Conservation (phyloP, 2,797 vertebrate species). For the Clarias platycephalus region DNA sequence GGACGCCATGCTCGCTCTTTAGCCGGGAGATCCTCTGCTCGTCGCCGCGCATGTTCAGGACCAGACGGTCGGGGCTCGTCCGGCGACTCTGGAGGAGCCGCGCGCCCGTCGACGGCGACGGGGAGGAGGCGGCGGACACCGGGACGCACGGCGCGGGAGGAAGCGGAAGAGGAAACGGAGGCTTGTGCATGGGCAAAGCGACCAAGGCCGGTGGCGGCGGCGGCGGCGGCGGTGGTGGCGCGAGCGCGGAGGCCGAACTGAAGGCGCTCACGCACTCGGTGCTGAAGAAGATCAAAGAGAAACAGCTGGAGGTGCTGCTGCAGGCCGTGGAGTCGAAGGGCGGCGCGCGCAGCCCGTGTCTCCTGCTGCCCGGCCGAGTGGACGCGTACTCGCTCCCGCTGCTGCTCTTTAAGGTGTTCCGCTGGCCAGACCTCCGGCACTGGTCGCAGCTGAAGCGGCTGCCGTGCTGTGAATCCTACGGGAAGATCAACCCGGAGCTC, state of each 20-base stretch:
- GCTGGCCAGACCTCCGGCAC: slow-evolving; percentile 96
- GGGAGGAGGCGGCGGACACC: slow-evolving; percentile 72
- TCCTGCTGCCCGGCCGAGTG: slow-evolving; percentile 86
- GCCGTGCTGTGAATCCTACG: slow-evolving; percentile 93
- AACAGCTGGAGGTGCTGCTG: slow-evolving; percentile 90
- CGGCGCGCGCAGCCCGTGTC: slow-evolving; percentile 86
- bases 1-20: slow-evolving; percentile 96
- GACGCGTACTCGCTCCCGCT: slow-evolving; percentile 89
- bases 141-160: slow-evolving; percentile 78
- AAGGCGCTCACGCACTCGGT: slow-evolving; percentile 91
- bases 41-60: slow-evolving; percentile 99
- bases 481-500: slow-evolving; percentile 88
- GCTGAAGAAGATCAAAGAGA: slow-evolving; percentile 91
- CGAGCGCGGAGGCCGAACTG: slow-evolving; percentile 88
- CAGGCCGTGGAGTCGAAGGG: slow-evolving; percentile 94
- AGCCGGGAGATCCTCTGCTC: slow-evolving; percentile 88
- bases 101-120: slow-evolving; percentile 89
- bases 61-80: slow-evolving; percentile 98
- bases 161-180: slow-evolving; percentile 75
- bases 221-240: slow-evolving; percentile 64
- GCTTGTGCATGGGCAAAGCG: slow-evolving; percentile 90
- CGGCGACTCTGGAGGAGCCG: slow-evolving; percentile 98
- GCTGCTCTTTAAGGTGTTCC: slow-evolving; percentile 95
- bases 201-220: slow-evolving; percentile 66
- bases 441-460: slow-evolving; percentile 93